phyloP scores from a whole-genome alignment of 2,113 vertebrate species.

The Oncorhynchus kisutch region DNA sequence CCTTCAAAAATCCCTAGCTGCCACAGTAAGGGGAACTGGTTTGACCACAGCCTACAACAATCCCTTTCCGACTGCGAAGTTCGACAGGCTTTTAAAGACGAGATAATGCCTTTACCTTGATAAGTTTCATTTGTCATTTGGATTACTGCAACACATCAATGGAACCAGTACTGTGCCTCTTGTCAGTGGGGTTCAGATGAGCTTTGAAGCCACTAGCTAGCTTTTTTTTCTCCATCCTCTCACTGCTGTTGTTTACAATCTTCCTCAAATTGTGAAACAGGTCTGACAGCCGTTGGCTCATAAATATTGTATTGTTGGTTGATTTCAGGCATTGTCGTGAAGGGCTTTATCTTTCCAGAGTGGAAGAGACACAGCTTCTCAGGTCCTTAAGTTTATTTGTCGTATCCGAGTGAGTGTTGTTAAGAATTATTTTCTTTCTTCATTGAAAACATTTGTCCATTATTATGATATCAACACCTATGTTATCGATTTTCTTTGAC shows the following conservation, averaged over 20 bases:
- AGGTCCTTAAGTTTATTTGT: slow-evolving; percentile 22
- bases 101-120: slow-evolving; percentile 36
- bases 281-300: slow-evolving; percentile 33
- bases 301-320: slow-evolving; percentile 33
- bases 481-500: no score
- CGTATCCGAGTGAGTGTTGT: slow-evolving; percentile 14
- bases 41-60: slow-evolving; percentile 13
- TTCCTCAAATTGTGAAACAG: slow-evolving; percentile 17
- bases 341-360: slow-evolving; percentile 16
- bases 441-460: slow-evolving; percentile 9
- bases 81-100: slow-evolving; percentile 35
- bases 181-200: slow-evolving; percentile 16
- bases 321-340: slow-evolving; percentile 34
- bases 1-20: neutral
- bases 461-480: no score
- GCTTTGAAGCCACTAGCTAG: slow-evolving; percentile 22
- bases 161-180: slow-evolving; percentile 18
- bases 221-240: neutral
- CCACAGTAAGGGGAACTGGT: slow-evolving; percentile 3
- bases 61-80: slow-evolving; percentile 10
- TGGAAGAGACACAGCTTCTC: slow-evolving; percentile 4
- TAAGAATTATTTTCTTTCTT: neutral
- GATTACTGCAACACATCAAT: slow-evolving; percentile 30
- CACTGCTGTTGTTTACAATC: slow-evolving; percentile 19
- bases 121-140: slow-evolving; percentile 41